Evolutionary conservation across 1,140 invertebrate genomes (phyloP).

Genomic region (Drosophila burlai): DNA sequence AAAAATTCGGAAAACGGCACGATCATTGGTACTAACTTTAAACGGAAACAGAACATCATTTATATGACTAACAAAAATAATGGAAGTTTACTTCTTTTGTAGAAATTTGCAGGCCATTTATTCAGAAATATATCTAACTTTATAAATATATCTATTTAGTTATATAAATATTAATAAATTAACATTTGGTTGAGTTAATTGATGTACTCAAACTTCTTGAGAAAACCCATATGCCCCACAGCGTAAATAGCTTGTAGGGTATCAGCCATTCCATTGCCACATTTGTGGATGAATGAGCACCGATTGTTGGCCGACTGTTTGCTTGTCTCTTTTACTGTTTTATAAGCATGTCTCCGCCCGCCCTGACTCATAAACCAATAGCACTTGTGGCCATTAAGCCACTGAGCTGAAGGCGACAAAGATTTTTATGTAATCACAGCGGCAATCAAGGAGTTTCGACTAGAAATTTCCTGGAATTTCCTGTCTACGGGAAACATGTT

Average conservation of each 20-base stretch:
- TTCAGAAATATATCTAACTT: neutral
- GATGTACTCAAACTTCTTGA: neutral
- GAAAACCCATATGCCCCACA: neutral
- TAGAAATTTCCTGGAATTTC: slow-evolving; percentile 24
- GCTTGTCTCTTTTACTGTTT: slow-evolving; percentile 14
- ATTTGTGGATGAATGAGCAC: slow-evolving; percentile 62
- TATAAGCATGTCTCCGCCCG: slow-evolving; percentile 2
- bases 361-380: slow-evolving; percentile 42
- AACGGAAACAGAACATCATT: no score
- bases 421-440: slow-evolving; percentile 2
- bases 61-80: no score
- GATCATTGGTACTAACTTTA: neutral
- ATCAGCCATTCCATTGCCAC: slow-evolving; percentile 36
- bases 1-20: neutral
- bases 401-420: neutral
- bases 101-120: no score
- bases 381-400: slow-evolving; percentile 22
- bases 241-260: slow-evolving; percentile 26
- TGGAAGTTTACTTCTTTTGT: no score
- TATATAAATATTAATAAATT: neutral
- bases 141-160: neutral
- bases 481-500: slow-evolving; percentile 2
- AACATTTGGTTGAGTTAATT: neutral
- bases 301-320: slow-evolving; percentile 42
- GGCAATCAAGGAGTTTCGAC: neutral